A percentile compares a stretch with the other conserved stretches of the same genome.
These are phyloP conservation scores for Montipora sp. DNA, from an alignment of 64 coral and sea anemone genomes.

Conservation along the genomic window DNA sequence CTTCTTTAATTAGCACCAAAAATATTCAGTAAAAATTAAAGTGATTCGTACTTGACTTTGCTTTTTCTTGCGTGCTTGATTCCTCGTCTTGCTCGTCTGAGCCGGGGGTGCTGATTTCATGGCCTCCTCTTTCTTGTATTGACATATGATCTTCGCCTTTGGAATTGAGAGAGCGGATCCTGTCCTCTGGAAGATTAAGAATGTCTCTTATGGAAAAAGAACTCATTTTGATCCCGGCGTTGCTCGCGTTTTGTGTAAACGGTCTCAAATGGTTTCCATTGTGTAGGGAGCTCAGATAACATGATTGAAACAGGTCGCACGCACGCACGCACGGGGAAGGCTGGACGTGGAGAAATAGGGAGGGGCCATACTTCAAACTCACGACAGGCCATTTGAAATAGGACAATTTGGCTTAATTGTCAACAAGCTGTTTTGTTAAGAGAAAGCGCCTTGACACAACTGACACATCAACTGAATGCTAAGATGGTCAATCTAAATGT, in stretches of 20 bases:
- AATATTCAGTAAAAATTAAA: conserved; percentile 41
- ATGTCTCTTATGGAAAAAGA: conserved; percentile 86
- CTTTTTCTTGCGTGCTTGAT: neutral
- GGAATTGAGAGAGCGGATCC: conserved; percentile 60
- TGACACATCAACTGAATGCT: conserved; percentile 71
- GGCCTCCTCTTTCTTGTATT: conserved; percentile 18
- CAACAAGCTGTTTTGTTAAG: conserved; percentile 75
- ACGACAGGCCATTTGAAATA: conserved; percentile 71
- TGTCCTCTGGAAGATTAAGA: conserved; percentile 76
- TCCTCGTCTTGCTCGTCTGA: conserved; percentile 18
- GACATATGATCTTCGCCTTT: conserved; percentile 40
- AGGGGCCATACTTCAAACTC: conserved; percentile 72
- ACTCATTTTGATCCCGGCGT: conserved; percentile 46
- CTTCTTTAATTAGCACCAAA: neutral
- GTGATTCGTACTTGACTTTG: conserved; percentile 51
- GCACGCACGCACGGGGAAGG: conserved; percentile 52
- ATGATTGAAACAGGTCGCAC: conserved; percentile 59
- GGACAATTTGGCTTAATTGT: conserved; percentile 73
- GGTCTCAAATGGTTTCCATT: conserved; percentile 71
- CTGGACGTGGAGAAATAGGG: conserved; percentile 41
- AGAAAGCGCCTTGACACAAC: conserved; percentile 36
- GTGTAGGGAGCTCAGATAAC: conserved; percentile 56
- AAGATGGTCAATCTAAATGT: conserved; percentile 39
- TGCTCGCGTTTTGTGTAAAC: conserved; percentile 63
- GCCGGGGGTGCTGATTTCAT: neutral